phyloP scores from a whole-genome alignment of 2,797 vertebrate species.

The Lemur catta region DNA sequence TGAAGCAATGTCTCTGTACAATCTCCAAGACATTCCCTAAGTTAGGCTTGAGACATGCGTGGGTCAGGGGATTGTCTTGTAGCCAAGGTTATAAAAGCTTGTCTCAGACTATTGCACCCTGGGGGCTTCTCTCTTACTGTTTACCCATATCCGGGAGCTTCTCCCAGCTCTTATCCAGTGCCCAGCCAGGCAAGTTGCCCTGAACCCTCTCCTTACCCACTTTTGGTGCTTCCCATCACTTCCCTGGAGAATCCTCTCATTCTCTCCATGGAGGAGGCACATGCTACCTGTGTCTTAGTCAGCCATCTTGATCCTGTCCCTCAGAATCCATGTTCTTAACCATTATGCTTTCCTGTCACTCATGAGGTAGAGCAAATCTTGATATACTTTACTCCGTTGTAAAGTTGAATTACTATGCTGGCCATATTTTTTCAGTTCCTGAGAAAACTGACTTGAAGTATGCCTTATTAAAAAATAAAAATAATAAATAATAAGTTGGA shows the following conservation, averaged over 20 bases:
- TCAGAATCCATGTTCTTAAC: background rate
- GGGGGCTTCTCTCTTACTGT: background rate
- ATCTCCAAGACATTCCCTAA: background rate
- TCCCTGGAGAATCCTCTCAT: background rate
- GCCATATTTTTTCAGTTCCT: background rate
- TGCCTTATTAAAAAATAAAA: background rate
- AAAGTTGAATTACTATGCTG: background rate
- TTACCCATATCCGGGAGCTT: background rate
- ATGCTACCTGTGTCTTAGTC: background rate
- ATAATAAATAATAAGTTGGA: background rate
- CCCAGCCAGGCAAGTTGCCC: background rate
- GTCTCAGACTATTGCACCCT: background rate
- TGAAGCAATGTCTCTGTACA: background rate
- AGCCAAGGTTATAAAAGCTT: background rate
- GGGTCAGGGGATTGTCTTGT: background rate
- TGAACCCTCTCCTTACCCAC: background rate
- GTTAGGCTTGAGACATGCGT: background rate
- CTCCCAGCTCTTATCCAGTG: background rate
- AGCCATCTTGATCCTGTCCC: background rate
- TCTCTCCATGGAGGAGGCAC: background rate
- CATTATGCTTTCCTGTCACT: background rate
- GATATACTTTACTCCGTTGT: background rate
- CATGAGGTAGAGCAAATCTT: background rate
- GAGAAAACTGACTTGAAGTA: background rate
- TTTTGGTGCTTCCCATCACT: background rate